Evolutionary conservation across 2,797 vertebrate species (phyloP), one percentile per base, ranked within the genome.

Genomic region (Philypnodon macrostomus): DNA sequence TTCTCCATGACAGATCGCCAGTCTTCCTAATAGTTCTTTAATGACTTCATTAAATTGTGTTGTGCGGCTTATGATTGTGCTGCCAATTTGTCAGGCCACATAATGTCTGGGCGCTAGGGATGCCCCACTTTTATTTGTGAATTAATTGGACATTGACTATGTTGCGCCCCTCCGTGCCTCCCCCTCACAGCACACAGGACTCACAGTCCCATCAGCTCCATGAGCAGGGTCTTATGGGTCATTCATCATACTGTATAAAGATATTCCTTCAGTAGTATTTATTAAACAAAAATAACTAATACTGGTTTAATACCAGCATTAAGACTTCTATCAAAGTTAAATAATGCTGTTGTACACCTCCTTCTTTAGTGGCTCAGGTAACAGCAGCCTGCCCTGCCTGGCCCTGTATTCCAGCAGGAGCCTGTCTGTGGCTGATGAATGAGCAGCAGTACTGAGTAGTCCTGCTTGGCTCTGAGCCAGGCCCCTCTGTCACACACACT

Each of bases 41-140:
- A 90, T 87, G 89, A 88, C 88, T 87, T 84, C 86, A 85, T 88
- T 91, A 88, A 91, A 90, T 88, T 84, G 79, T 87, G 90, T 82
- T 90, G 85, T 89, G 87, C 79, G 70, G 80, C 82, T 89, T 88
- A 88, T 78, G 81, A 86, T 79, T 84, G 83, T 19, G 21, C 83
- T 54, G 78, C 81, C 81, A 86, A 76, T 91, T 92, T 90, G 85
- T 91, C 91, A 90, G 81, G 23, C 35, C 1, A 11, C 71, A 77
- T 86, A 89, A 90, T 84, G 84, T 82, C 74, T 78, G 68, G 63
- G 77, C 63, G 59, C 87, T 54, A 62, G 80, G 85, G 85, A 84
- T 79, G 80, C 86, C 83, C 86, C 79, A 83, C 74, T 87, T 89
- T 83, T 87, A 87, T 85, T 86, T 81, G 75, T 85, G 84, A 85